Evolutionary conservation across 2,113 vertebrate genomes (phyloP).

Genomic region (Vicugna pacos): DNA sequence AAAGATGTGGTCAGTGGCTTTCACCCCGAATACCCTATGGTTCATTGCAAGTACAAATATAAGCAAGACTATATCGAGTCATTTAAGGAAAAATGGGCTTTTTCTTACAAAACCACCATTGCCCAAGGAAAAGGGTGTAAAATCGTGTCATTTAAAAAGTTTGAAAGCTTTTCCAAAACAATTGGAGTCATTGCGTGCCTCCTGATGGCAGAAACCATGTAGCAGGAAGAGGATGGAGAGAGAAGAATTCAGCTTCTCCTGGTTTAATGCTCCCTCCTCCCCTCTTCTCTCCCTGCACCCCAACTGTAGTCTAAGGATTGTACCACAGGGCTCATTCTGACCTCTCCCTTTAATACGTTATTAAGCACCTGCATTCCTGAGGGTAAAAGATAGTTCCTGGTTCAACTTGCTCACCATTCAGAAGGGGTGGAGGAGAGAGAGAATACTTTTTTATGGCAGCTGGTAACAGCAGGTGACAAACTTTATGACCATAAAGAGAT

Average conservation of each 20-base stretch:
- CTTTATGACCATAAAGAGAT: constrained; percentile 70
- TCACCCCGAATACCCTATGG: background rate
- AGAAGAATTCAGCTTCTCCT: background rate
- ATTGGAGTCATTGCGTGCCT: background rate
- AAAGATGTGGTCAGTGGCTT: constrained; percentile 10
- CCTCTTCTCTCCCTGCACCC: background rate
- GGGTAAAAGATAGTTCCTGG: background rate
- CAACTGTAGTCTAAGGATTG: background rate
- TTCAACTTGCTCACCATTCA: background rate
- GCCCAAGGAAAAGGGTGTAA: constrained; percentile 11
- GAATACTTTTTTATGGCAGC: constrained; percentile 61
- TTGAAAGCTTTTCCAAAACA: constrained; percentile 58
- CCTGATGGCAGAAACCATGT: background rate
- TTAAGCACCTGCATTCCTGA: constrained; percentile 54
- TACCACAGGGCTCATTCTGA: background rate
- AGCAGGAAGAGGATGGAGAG: background rate
- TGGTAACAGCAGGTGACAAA: constrained; percentile 71
- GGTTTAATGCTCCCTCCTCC: background rate
- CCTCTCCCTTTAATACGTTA: constrained; percentile 47
- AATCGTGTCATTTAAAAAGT: constrained; percentile 23
- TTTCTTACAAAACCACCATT: constrained; percentile 33
- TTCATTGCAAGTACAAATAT: constrained; percentile 28
- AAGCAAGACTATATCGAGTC: background rate
- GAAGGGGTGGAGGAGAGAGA: background rate
- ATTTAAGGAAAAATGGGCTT: constrained; percentile 43